Base-by-base conservation (phyloP, 92 coral and sea anemone species). In the Plumapathes pennacea region DNA sequence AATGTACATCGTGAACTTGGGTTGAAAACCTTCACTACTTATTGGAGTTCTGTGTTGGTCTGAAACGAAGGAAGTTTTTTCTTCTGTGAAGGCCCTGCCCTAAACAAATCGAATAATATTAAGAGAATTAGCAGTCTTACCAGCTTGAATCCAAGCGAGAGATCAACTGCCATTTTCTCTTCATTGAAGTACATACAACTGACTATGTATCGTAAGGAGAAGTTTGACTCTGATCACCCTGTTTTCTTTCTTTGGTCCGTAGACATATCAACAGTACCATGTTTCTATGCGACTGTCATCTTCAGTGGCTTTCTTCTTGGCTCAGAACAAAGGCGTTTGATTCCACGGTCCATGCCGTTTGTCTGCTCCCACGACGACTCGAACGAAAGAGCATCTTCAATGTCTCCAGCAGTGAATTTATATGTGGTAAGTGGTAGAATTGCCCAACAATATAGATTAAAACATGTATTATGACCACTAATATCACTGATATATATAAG, bases 221-320 rank as follows among this genome's bases (percentile, higher is more conserved):
- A n/a, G n/a, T n/a, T n/a, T n/a, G n/a, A n/a, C n/a, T n/a, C n/a
- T n/a, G n/a, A n/a, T n/a, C n/a, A n/a, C n/a, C n/a, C n/a, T n/a
- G n/a, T n/a, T n/a, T n/a, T n/a, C n/a, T 17, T 52, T 45, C 29
- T 36, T 24, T 25, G 74, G 13, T 27, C 38, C 33, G 40, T 25
- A 88, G 96, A 29, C 63, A 72, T 72, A 55, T 88, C 9, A 76
- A 88, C 64, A 82, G 89, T 20, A 70, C 77, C 4, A 68, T 62
- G 36, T 72, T 88, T 7, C 34, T 61, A 45, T 88, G 96, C 42
- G 72, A 88, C 64, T 88, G 96, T 52, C 62, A 88, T 19, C 58
- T 88, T 19, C 77, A 62, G 28, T 88, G 96, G 96, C 70, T 88
- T 5, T 82, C 85, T 3, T 24, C 2, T 1, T 88, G 96, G 96